Evolutionary conservation across 1,140 invertebrate genomes (phyloP), one percentile per base, ranked within the genome.

Genomic region (Lineus longissimus): DNA sequence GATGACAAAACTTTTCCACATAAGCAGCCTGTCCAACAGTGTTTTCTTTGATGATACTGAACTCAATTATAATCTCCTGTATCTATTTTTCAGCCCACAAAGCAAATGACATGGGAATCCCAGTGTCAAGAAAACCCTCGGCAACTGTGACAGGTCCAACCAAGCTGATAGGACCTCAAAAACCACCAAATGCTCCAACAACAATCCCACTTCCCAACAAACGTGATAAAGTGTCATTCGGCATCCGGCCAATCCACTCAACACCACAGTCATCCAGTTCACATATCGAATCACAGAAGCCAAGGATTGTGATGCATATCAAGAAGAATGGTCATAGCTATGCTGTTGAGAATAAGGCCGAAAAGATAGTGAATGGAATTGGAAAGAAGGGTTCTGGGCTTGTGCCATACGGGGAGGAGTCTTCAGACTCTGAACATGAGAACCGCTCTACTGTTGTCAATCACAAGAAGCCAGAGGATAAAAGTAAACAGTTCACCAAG

Each of bases 261-360:
- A 30, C 25, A 61, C 15, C 33, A 55, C 33, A 63, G 62, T 22
- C 31, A 58, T 30, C 59, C 55, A 47, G 31, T 31, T 9, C 64
- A 54, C 30, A 6, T 17, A 43, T 19, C 22, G 36, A 31, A 33
- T 29, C 40, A 36, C 27, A n/a, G 51, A 64, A 75, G 51, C 75
- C 74, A 41, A 67, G 73, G 40, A 76, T 81, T 66, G 77, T 81
- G 1, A 75, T 81, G 70, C 73, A 77, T 29, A 80, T 81, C n/a
- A 78, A 77, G 33, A 36, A 36, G 61, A 70, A 79, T 69, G 79
- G 79, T 7, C 77, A 76, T 66, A 73, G 74, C 9, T 69, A 64
- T 2, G 76, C 73, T 6, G 69, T 68, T 36, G 73, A 78, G 67
- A 63, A 30, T 30, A 59, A 60, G 19, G 45, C 56, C 56, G 61